phyloP scores from a whole-genome alignment of 2,113 vertebrate genomes.

The Hippocampus abdominalis region DNA sequence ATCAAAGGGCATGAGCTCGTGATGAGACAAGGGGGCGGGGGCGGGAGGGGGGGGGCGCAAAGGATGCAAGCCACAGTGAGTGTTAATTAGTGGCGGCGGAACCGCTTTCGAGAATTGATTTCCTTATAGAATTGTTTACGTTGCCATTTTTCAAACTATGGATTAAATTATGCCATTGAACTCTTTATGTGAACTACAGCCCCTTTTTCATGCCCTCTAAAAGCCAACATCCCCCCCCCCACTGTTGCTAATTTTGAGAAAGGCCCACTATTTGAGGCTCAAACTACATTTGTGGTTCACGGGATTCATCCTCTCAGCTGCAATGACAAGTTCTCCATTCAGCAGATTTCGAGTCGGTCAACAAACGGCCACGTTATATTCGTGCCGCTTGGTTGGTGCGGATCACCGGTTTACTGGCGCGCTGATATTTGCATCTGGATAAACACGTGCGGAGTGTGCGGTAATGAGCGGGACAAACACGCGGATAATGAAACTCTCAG shows the following conservation, averaged over 20 bases:
- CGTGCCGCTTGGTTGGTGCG: not conserved
- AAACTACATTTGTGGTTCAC: not conserved
- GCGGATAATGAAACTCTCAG: conserved; percentile 26
- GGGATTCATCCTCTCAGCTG: no score
- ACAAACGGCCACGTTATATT: conserved; percentile 1
- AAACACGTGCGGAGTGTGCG: conserved; percentile 46
- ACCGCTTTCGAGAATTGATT: conserved; percentile 22
- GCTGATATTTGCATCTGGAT: conserved; percentile 36
- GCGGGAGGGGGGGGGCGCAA: conserved; percentile 4
- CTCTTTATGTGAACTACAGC: no score
- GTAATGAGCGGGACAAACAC: conserved; percentile 36
- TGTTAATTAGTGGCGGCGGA: conserved; percentile 46
- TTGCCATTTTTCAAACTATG: not conserved
- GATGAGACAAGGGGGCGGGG: conserved; percentile 6
- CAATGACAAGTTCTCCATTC: not conserved
- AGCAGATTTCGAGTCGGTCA: not conserved
- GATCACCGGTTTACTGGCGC: not conserved
- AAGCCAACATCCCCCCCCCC: no score
- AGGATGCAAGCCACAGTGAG: conserved; percentile 18
- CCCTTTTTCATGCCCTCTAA: no score
- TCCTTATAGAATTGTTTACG: conserved; percentile 10
- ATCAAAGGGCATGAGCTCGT: conserved; percentile 40
- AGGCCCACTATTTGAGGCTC: not conserved
- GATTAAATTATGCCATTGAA: no score
- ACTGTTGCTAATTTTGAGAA: not conserved